Percentiles rank a stretch among this genome's conserved stretches.
phyloP scores from a whole-genome alignment of 2,888 invertebrate genomes.

The Rotaria sp. region DNA sequence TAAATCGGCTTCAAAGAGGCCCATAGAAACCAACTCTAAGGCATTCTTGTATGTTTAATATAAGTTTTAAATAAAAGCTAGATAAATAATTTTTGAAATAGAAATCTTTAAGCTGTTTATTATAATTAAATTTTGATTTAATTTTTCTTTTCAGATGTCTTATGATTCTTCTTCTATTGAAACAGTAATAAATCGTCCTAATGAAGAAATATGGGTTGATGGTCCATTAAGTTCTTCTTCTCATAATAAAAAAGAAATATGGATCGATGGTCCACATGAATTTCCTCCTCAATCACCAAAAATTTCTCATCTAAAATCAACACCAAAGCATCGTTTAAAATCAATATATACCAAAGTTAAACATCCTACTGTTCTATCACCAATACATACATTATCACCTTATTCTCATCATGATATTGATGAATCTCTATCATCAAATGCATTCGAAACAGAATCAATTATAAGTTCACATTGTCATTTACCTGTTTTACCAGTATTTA shows the following conservation, averaged over 20 bases:
- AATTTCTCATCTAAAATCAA: neutral
- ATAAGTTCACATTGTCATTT: constrained; percentile 14
- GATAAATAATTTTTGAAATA: too few relatives aligned
- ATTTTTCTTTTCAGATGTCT: neutral
- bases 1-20: too few relatives aligned
- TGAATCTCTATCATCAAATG: neutral
- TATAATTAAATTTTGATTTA: too few relatives aligned
- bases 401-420: neutral
- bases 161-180: neutral
- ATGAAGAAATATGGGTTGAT: constrained; percentile 10
- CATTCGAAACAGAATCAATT: neutral
- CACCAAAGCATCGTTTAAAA: neutral
- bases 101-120: too few relatives aligned
- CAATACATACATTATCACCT: neutral
- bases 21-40: too few relatives aligned
- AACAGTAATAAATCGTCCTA: neutral
- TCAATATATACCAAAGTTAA: neutral
- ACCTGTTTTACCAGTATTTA: neutral
- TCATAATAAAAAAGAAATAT: constrained; percentile 27
- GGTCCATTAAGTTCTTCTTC: constrained; percentile 1
- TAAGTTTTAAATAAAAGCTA: too few relatives aligned
- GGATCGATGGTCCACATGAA: constrained; percentile 38
- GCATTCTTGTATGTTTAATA: too few relatives aligned
- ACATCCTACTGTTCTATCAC: neutral
- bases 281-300: neutral